Percentiles rank a stretch among this genome's conserved stretches.
These are phyloP conservation scores for Troilus luridus DNA, from an alignment of 2,888 invertebrate genomes.

Conservation along the genomic window DNA sequence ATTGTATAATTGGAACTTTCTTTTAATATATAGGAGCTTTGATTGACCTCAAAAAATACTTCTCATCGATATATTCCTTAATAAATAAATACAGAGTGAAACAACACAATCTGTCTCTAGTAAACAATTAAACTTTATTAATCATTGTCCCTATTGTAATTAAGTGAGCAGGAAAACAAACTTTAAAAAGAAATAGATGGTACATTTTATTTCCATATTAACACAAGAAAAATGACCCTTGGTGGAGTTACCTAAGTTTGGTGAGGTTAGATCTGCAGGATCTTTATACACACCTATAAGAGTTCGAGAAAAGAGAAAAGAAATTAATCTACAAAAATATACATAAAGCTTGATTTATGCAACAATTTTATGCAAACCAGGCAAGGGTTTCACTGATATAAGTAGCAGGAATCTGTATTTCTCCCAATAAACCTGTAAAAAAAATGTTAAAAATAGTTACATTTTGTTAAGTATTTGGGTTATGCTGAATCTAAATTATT, in stretches of 20 bases:
- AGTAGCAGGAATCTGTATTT: conserved; percentile 64
- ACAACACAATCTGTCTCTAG: neutral
- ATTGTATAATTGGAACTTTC: neutral
- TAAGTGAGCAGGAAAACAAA: conserved; percentile 41
- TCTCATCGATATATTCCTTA: conserved; percentile 3
- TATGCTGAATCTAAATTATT: too few relatives aligned
- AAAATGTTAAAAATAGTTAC: conserved; percentile 3
- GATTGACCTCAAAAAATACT: conserved; percentile 35
- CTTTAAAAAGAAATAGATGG: conserved; percentile 40
- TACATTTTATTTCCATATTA: conserved; percentile 46
- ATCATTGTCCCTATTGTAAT: conserved; percentile 15
- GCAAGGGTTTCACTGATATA: conserved; percentile 64
- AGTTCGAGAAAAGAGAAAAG: conserved; percentile 49
- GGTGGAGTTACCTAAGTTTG: conserved; percentile 35
- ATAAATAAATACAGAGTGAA: conserved; percentile 17
- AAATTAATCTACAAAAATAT: conserved; percentile 60
- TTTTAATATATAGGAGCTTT: conserved; percentile 20
- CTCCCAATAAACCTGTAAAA: conserved; percentile 64
- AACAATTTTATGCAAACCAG: conserved; percentile 55
- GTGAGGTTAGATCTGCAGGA: conserved; percentile 42
- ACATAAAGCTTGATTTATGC: conserved; percentile 57
- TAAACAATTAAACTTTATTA: conserved; percentile 33
- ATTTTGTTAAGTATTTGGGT: too few relatives aligned
- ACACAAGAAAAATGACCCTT: conserved; percentile 34
- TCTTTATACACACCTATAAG: conserved; percentile 33